phyloP scores from a whole-genome alignment of 1,140 invertebrate genomes.

The Coenobita brevimanus region DNA sequence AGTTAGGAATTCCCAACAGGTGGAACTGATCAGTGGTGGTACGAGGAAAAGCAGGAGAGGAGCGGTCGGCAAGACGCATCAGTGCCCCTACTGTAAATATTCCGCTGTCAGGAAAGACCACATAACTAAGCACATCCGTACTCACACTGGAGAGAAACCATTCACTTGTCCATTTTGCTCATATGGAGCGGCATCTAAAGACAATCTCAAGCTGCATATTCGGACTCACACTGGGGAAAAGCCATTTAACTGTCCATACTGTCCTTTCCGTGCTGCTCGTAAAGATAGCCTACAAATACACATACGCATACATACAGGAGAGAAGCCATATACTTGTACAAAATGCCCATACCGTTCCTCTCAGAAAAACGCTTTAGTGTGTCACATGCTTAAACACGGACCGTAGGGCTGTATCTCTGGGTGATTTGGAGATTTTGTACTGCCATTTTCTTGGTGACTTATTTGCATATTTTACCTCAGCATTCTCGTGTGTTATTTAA shows the following conservation, averaged over 20 bases:
- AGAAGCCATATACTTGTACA: constrained; percentile 53
- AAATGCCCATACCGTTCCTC: constrained; percentile 60
- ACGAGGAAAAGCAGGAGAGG: constrained; percentile 59
- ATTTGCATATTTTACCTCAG: too few relatives aligned
- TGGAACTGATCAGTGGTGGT: constrained; percentile 62
- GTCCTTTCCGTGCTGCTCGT: constrained; percentile 52
- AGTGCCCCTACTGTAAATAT: constrained; percentile 66
- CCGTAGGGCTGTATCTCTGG: neutral
- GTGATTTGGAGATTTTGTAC: too few relatives aligned
- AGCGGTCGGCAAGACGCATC: constrained; percentile 59
- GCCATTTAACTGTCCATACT: constrained; percentile 54
- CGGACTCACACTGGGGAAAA: constrained; percentile 58
- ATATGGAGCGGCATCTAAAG: constrained; percentile 54
- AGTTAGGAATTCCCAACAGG: constrained; percentile 64
- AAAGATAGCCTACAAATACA: constrained; percentile 59
- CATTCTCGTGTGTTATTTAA: too few relatives aligned
- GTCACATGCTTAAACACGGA: constrained; percentile 59
- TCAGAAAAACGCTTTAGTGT: constrained; percentile 58
- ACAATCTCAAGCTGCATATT: constrained; percentile 57
- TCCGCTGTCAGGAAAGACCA: constrained; percentile 62
- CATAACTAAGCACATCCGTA: constrained; percentile 63
- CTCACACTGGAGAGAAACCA: constrained; percentile 57
- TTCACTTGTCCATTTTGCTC: constrained; percentile 52
- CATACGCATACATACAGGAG: constrained; percentile 57
- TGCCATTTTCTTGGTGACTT: too few relatives aligned